Percentiles rank a stretch among this genome's conserved stretches.
Conservation (phyloP, 2,888 invertebrate species). For the Dioctria linearis region DNA sequence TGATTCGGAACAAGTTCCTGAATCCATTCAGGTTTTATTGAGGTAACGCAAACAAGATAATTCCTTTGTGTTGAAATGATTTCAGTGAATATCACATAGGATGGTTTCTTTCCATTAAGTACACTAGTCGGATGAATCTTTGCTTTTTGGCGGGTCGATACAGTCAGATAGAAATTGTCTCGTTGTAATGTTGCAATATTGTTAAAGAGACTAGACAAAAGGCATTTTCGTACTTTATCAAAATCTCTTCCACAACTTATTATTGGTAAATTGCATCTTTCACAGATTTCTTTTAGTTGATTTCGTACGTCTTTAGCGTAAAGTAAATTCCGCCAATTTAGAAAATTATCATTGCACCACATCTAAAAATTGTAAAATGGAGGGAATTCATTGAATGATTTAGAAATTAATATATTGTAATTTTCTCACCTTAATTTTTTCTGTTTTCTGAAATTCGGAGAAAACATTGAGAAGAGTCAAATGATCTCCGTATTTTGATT, state of each 20-base stretch:
- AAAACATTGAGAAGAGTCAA: constrained; percentile 92
- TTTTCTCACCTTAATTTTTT: constrained; percentile 76
- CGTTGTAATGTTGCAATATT: constrained; percentile 87
- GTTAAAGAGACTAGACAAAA: constrained; percentile 86
- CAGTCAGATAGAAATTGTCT: constrained; percentile 80
- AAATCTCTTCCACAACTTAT: constrained; percentile 77
- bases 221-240: constrained; percentile 82
- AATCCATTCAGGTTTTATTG: constrained; percentile 87
- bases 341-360: constrained; percentile 93
- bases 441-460: constrained; percentile 81
- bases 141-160: constrained; percentile 78
- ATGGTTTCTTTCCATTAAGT: constrained; percentile 77
- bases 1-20: constrained; percentile 74
- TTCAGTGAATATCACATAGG: constrained; percentile 86
- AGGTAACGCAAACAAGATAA: constrained; percentile 84
- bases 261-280: constrained; percentile 69
- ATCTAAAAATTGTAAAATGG: constrained; percentile 60
- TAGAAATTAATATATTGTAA: background rate
- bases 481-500: constrained; percentile 91
- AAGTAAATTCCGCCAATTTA: constrained; percentile 86
- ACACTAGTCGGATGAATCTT: constrained; percentile 89
- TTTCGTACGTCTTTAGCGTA: constrained; percentile 86
- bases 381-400: too few relatives aligned
- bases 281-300: constrained; percentile 83
- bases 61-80: constrained; percentile 87